phyloP scores from a whole-genome alignment of 1,140 invertebrate species.

The Leptinotarsa undecemlineata region DNA sequence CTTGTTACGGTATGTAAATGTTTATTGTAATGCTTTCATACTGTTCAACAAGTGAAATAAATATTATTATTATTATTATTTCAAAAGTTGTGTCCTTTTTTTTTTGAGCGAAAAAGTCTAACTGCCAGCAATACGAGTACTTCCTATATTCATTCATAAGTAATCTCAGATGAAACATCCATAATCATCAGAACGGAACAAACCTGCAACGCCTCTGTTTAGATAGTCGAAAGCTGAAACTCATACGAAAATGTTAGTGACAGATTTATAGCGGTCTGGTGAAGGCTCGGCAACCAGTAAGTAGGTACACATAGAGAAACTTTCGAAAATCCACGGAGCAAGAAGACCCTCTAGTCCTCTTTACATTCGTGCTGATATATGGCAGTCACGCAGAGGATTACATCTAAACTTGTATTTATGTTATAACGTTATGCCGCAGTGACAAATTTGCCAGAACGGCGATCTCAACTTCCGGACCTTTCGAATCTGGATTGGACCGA shows the following conservation, averaged over 20 bases:
- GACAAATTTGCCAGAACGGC: not conserved
- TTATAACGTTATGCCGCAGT: slow-evolving; percentile 9
- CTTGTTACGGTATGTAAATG: too few relatives aligned
- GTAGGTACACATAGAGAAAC: slow-evolving; percentile 4
- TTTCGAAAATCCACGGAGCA: slow-evolving; percentile 8
- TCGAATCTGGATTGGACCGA: not conserved
- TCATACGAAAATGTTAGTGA: slow-evolving; percentile 5
- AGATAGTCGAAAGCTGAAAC: not conserved
- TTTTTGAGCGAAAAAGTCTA: too few relatives aligned
- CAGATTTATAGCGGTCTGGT: slow-evolving; percentile 18
- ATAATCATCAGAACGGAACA: too few relatives aligned
- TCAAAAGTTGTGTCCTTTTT: too few relatives aligned
- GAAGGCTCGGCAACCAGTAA: slow-evolving; percentile 10
- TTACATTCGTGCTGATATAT: slow-evolving; percentile 17
- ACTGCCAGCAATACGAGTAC: too few relatives aligned
- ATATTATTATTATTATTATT: too few relatives aligned
- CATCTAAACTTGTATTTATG: slow-evolving; percentile 20
- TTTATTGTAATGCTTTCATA: too few relatives aligned
- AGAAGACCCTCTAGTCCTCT: slow-evolving; percentile 18
- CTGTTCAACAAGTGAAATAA: too few relatives aligned
- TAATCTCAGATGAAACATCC: too few relatives aligned
- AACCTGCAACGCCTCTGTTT: slow-evolving; percentile 1
- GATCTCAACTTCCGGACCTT: not conserved
- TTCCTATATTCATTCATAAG: too few relatives aligned
- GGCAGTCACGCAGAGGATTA: slow-evolving; percentile 17